A percentile compares a stretch with the other conserved stretches of the same genome.
phyloP scores from a whole-genome alignment of 2,888 invertebrate genomes.

The Pammene aurita region DNA sequence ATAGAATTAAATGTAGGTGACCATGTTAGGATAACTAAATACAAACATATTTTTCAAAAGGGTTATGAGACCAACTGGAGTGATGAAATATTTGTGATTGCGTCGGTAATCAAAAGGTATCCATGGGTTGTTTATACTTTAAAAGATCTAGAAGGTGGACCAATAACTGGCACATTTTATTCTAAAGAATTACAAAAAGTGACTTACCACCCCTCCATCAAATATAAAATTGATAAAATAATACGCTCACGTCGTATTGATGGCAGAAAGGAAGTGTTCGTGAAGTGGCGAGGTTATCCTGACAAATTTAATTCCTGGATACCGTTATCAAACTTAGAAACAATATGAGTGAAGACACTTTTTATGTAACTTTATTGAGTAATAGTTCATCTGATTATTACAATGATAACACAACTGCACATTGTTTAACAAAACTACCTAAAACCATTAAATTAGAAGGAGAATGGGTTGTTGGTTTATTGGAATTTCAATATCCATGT shows the following conservation, averaged over 20 bases:
- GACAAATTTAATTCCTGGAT: conserved; percentile 50
- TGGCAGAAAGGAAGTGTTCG: conserved; percentile 47
- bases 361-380: conserved; percentile 45
- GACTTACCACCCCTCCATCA: conserved; percentile 38
- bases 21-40: conserved; percentile 48
- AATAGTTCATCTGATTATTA: conserved; percentile 46
- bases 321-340: conserved; percentile 40
- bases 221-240: conserved; percentile 37
- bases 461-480: conserved; percentile 43
- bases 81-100: conserved; percentile 49
- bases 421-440: conserved; percentile 46
- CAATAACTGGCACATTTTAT: conserved; percentile 48
- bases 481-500: conserved; percentile 41
- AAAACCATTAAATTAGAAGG: conserved; percentile 45
- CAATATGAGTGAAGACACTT: conserved; percentile 46
- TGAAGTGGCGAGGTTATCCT: conserved; percentile 52
- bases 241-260: conserved; percentile 43
- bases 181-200: conserved; percentile 49
- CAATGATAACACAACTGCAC: conserved; percentile 45
- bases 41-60: conserved; percentile 50
- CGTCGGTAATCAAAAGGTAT: conserved; percentile 41
- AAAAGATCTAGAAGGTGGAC: conserved; percentile 45
- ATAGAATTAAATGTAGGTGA: conserved; percentile 42
- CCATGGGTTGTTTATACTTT: conserved; percentile 45
- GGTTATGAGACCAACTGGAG: conserved; percentile 52